Percentiles rank a stretch among this genome's conserved stretches.
phyloP scores from a whole-genome alignment of 2,797 vertebrate species.

The Somateria mollissima region DNA sequence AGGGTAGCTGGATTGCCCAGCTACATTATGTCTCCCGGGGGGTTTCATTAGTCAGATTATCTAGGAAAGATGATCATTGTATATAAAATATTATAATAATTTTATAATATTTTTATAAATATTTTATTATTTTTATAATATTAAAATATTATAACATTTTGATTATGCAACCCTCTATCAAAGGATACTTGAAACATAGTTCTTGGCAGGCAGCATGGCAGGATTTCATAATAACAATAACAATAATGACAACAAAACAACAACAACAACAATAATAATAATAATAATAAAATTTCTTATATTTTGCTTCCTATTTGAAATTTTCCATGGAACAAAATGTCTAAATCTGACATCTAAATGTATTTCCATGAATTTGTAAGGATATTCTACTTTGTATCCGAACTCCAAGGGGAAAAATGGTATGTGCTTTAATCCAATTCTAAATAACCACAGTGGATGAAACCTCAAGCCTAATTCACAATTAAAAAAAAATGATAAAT shows the following conservation, averaged over 20 bases:
- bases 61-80: not conserved
- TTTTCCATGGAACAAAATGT: not conserved
- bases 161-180: accelerated
- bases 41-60: not conserved
- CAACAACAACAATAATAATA: no score
- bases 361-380: not conserved
- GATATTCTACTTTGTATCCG: not conserved
- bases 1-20: not conserved
- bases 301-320: not conserved
- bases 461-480: not conserved
- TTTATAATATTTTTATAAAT: no score
- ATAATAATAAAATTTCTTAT: not conserved
- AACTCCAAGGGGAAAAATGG: not conserved
- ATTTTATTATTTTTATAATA: no score
- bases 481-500: not conserved
- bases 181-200: not conserved
- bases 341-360: not conserved
- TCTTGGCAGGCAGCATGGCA: not conserved
- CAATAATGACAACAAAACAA: no score
- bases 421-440: not conserved
- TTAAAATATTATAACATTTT: not conserved
- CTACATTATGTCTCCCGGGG: not conserved
- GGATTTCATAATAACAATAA: not conserved
- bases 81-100: not conserved
- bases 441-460: not conserved